A percentile compares a stretch with the other conserved stretches of the same genome.
Conservation (phyloP, 2,888 invertebrate genomes). For the Diploptera punctata region DNA sequence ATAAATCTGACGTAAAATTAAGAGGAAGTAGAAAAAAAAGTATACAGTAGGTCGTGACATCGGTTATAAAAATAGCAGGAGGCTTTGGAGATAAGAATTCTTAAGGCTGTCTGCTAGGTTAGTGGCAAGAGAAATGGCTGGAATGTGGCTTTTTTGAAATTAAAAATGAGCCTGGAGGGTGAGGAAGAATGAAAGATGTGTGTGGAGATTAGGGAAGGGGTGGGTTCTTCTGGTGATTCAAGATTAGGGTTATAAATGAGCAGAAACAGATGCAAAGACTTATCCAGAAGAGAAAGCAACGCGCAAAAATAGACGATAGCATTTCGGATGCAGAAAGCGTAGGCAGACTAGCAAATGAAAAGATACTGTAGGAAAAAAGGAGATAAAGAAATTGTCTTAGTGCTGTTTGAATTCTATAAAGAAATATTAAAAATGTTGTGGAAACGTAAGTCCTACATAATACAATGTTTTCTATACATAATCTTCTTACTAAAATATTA, state of each 20-base stretch:
- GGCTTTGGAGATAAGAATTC: too few species aligned
- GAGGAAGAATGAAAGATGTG: conserved; percentile 9
- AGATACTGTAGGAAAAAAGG: not conserved
- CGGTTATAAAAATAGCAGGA: too few species aligned
- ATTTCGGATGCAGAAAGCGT: not conserved
- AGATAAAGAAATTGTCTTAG: not conserved
- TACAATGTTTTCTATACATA: too few species aligned
- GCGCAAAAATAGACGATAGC: not conserved
- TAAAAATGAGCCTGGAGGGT: not conserved
- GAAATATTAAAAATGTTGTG: too few species aligned
- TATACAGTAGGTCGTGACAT: too few species aligned
- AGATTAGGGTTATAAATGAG: conserved; percentile 15
- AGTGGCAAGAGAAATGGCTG: not conserved
- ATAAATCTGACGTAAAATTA: too few species aligned
- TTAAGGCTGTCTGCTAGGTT: too few species aligned
- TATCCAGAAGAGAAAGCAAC: not conserved
- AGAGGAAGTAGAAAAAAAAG: too few species aligned
- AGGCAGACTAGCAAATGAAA: not conserved
- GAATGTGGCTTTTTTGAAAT: not conserved
- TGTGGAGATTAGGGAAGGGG: not conserved
- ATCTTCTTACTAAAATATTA: too few species aligned
- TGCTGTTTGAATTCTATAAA: too few species aligned
- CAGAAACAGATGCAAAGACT: not conserved
- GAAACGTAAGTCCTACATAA: too few species aligned
- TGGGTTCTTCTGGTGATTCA: conserved; percentile 4